These are phyloP conservation scores for Chelon labrosus DNA, from an alignment of 2,797 vertebrate species.

Conservation along the genomic window DNA sequence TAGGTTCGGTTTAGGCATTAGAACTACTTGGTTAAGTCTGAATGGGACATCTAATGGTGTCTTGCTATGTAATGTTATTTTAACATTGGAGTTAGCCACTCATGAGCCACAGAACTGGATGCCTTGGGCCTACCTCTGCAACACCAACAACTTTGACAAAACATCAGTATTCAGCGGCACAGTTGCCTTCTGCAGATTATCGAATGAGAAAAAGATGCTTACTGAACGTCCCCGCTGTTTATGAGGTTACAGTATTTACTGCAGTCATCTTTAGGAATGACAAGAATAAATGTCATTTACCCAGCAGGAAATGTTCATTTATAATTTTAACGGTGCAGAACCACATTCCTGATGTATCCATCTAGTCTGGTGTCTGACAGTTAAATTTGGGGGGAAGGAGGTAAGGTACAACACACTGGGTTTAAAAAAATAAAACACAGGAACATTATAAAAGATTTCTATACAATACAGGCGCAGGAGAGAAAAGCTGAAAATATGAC, in stretches of 20 bases:
- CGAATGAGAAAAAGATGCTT: constrained; percentile 32
- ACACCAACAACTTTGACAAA: no score
- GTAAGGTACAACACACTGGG: not conserved
- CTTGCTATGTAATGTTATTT: no score
- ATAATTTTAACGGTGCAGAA: not conserved
- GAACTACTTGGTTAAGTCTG: no score
- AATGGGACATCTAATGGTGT: no score
- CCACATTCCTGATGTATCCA: not conserved
- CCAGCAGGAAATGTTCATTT: not conserved
- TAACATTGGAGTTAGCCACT: no score
- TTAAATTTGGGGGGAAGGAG: not conserved
- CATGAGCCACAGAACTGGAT: no score
- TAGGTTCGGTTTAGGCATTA: no score
- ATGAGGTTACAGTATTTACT: constrained; percentile 5
- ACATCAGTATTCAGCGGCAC: no score
- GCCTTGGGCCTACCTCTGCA: no score
- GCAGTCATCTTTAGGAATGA: no score
- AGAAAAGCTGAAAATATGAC: constrained; percentile 16
- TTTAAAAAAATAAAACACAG: not conserved
- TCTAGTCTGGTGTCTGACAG: not conserved
- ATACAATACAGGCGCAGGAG: no score
- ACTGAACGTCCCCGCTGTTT: constrained; percentile 53
- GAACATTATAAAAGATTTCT: not conserved
- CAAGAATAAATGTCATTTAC: no score
- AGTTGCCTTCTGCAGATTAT: constrained; percentile 49